Base-by-base conservation (phyloP, 2,113 vertebrate species). In the Petroica traversi region DNA sequence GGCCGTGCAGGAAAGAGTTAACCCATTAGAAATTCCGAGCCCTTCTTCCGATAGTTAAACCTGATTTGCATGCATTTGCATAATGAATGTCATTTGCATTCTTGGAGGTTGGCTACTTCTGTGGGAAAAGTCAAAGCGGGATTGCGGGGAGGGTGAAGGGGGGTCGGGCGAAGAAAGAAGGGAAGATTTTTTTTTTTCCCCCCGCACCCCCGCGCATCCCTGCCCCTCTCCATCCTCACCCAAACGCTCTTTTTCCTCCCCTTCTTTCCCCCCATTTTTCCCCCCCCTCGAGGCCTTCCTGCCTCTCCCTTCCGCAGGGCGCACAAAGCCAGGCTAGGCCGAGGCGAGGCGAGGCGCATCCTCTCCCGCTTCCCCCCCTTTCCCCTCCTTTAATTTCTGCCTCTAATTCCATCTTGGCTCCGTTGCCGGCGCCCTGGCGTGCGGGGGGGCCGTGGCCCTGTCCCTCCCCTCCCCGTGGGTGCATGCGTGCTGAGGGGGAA, bases 71-170 rank as follows among this genome's bases (percentile, higher is more conserved):
- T 99, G 97, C 81, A 99, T 99, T 99, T 99, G 99, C 99, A 99
- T 99, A 99, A 99, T 99, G 99, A 98, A 98, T 98, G 98, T 99
- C 98, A 99, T 99, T 99, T 99, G 98, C 99, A 99, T 99, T 99
- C 99, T 98, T 98, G 98, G 97, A 98, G 98, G 98, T 98, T 99
- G 98, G 98, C 98, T 98, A 98, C 98, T 99, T 99, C 98, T 98
- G 98, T 99, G 98, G 98, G 98, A 99, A 99, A 98, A 99, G 98
- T 99, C 98, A 98, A 98, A 98, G 98, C 98, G 97, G 98, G 98
- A 98, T 95, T 78, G 95, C 81, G 92, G 97, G 95, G 96, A 96
- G 92, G 95, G 85, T 10, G 96, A 96, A 94, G 90, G 96, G 97
- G 78, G 95, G 90, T 93, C 74, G 58, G 58, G 64, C 52, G 92